Percentiles rank a stretch among this genome's conserved stretches.
phyloP scores from a whole-genome alignment of 2,888 invertebrate species.

The Tenthredo notha region DNA sequence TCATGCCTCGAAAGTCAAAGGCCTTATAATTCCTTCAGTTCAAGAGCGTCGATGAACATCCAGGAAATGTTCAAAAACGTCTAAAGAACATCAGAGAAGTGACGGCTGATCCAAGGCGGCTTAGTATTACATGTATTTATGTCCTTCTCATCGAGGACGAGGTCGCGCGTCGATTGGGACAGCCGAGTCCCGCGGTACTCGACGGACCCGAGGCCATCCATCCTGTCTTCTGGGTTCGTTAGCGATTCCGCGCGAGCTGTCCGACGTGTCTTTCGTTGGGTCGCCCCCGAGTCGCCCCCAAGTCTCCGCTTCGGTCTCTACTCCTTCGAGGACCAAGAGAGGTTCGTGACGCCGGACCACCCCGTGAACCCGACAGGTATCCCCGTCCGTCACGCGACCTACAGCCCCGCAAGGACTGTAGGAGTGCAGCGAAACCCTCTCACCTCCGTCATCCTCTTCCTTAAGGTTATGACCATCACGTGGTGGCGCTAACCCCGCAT shows the following conservation, averaged over 20 bases:
- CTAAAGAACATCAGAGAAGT: neutral
- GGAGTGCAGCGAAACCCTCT: slow-evolving; percentile 19
- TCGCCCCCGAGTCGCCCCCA: slow-evolving; percentile 57
- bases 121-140: slow-evolving; percentile 13
- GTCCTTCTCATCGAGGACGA: slow-evolving; percentile 34
- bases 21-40: slow-evolving; percentile 2
- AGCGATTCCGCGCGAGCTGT: slow-evolving; percentile 74
- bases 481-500: slow-evolving; percentile 67
- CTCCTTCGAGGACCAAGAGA: slow-evolving; percentile 55
- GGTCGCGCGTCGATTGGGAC: slow-evolving; percentile 49
- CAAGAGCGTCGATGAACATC: slow-evolving; percentile 1
- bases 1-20: slow-evolving; percentile 24
- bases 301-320: slow-evolving; percentile 51
- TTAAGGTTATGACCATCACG: slow-evolving; percentile 58
- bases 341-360: slow-evolving; percentile 72
- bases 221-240: slow-evolving; percentile 74
- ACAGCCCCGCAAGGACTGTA: slow-evolving; percentile 56
- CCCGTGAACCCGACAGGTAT: slow-evolving; percentile 74
- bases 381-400: slow-evolving; percentile 74
- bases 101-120: slow-evolving; percentile 19
- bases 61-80: slow-evolving; percentile 19
- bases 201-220: slow-evolving; percentile 66
- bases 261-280: slow-evolving; percentile 63
- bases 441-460: slow-evolving; percentile 58
- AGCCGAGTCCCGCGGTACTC: slow-evolving; percentile 26